Evolutionary conservation across 30 jellyfish, hydroid and myxozoan species (phyloP).

Genomic region (Catostylus mosaicus): DNA sequence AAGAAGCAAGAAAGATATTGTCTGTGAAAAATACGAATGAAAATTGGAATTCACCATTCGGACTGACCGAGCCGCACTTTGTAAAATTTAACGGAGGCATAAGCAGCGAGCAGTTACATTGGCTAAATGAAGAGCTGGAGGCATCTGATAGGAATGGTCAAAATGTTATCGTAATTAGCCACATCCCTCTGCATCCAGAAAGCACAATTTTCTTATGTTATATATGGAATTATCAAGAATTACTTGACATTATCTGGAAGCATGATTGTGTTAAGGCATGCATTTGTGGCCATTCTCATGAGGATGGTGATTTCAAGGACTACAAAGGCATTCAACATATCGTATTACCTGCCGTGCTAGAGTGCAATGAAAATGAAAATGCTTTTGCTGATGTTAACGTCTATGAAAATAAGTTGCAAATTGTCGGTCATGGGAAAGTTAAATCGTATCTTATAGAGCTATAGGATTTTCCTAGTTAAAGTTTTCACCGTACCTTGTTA

Average conservation of each 20-base stretch:
- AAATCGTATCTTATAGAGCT: conserved; percentile 13
- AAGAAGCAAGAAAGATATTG: conserved; percentile 56
- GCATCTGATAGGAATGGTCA: conserved; percentile 50
- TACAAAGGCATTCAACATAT: conserved; percentile 68
- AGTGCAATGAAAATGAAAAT: conserved; percentile 64
- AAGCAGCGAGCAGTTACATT: conserved; percentile 66
- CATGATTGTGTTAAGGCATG: conserved; percentile 85
- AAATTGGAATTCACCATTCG: conserved; percentile 65
- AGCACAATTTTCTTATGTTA: conserved; percentile 63
- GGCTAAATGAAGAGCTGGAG: conserved; percentile 78
- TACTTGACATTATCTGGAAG: conserved; percentile 61
- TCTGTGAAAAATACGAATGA: conserved; percentile 50
- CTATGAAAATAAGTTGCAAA: conserved; percentile 36
- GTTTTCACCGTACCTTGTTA: no score
- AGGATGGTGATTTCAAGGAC: conserved; percentile 70
- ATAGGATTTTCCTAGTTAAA: background rate
- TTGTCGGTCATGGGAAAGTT: conserved; percentile 56
- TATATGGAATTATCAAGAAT: conserved; percentile 84
- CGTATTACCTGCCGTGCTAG: conserved; percentile 86
- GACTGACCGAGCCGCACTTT: conserved; percentile 57
- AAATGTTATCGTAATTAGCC: conserved; percentile 79
- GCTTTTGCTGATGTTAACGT: conserved; percentile 83
- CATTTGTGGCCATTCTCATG: conserved; percentile 88
- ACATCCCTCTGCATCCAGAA: conserved; percentile 81
- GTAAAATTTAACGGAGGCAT: conserved; percentile 92